These are phyloP conservation scores for Pseudachorutes palmiensis DNA, from an alignment of 1,140 invertebrate species.

Conservation along the genomic window DNA sequence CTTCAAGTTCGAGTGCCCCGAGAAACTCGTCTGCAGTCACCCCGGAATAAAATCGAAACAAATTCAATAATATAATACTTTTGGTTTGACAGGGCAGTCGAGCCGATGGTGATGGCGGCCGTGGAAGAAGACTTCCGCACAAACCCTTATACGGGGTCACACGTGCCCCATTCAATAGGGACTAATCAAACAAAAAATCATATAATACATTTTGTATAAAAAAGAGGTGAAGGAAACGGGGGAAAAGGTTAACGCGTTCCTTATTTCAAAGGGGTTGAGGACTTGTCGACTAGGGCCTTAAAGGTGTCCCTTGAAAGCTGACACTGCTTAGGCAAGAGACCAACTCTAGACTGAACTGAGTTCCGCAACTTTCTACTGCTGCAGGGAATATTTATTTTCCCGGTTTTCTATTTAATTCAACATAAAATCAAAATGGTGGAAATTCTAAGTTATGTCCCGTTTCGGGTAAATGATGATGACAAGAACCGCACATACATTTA, in stretches of 20 bases:
- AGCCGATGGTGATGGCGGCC: too few species aligned
- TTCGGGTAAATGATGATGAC: too few species aligned
- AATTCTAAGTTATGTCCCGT: too few species aligned
- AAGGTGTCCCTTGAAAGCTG: conserved; percentile 1
- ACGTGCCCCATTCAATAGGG: conserved; percentile 3
- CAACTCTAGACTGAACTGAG: too few species aligned
- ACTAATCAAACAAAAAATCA: background rate
- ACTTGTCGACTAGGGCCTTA: background rate
- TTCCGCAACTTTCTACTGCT: too few species aligned
- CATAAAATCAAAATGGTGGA: too few species aligned
- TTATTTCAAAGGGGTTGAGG: conserved; percentile 4
- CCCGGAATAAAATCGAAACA: background rate
- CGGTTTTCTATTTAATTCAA: too few species aligned
- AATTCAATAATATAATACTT: background rate
- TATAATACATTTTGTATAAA: background rate
- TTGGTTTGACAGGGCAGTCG: background rate
- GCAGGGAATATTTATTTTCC: too few species aligned
- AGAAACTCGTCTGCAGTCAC: too few species aligned
- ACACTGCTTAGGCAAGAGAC: conserved; percentile 3
- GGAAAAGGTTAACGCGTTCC: background rate
- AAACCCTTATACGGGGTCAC: too few species aligned
- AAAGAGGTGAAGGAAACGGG: background rate
- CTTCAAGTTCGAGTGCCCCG: too few species aligned
- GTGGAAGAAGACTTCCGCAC: too few species aligned
- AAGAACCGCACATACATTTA: background rate